These are phyloP conservation scores for Hirtodrosophila trivittata DNA, from an alignment of 2,888 invertebrate genomes.

Conservation along the genomic window DNA sequence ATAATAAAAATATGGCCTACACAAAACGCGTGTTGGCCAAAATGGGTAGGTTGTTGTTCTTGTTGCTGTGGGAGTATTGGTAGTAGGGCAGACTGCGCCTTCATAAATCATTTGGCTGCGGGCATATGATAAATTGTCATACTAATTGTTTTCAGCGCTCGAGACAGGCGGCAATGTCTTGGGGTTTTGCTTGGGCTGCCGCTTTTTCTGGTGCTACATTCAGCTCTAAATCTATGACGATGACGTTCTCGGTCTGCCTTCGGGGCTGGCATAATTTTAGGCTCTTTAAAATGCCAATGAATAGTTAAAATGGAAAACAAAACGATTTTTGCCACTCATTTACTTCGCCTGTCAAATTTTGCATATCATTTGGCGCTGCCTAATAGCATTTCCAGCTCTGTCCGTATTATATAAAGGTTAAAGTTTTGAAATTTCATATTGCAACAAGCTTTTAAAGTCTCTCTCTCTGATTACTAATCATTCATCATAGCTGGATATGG, in stretches of 20 bases:
- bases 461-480: too few relatives aligned
- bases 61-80: slow-evolving; percentile 37
- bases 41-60: slow-evolving; percentile 29
- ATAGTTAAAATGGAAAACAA: slow-evolving; percentile 44
- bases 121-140: slow-evolving; percentile 81
- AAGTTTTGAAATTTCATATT: neutral
- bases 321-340: slow-evolving; percentile 56
- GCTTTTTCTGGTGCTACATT: neutral
- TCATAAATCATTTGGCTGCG: slow-evolving; percentile 74
- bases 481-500: too few relatives aligned
- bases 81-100: slow-evolving; percentile 38
- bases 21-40: slow-evolving; percentile 28
- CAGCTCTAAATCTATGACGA: slow-evolving; percentile 13
- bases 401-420: too few relatives aligned
- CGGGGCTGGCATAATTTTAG: slow-evolving; percentile 43
- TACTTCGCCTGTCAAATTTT: slow-evolving; percentile 51
- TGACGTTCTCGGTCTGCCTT: slow-evolving; percentile 33
- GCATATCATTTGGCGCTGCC: slow-evolving; percentile 52
- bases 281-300: slow-evolving; percentile 45
- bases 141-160: slow-evolving; percentile 80
- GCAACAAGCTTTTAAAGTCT: neutral
- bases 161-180: slow-evolving; percentile 41
- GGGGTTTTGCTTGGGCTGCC: neutral
- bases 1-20: slow-evolving; percentile 40
- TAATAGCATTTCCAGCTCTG: slow-evolving; percentile 10